Conservation (phyloP, 2,113 vertebrate species). For the Speoplatyrhinus poulsoni region DNA sequence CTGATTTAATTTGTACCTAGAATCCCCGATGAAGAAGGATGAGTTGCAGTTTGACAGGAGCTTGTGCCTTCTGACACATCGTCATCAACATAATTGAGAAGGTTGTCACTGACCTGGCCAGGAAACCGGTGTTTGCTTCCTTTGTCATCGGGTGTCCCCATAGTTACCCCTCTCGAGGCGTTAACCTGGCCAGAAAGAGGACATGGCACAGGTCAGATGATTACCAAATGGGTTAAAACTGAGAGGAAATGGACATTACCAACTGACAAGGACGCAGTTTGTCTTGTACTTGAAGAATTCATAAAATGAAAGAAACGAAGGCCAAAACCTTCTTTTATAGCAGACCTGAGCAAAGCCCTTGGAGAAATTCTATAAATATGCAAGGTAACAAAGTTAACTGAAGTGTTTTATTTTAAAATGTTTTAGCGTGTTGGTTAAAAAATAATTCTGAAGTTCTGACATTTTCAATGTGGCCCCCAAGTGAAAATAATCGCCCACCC, state of each 20-base stretch:
- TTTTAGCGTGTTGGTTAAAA: too few relatives aligned
- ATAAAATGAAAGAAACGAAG: background rate
- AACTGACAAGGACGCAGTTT: background rate
- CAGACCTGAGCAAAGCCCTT: too few relatives aligned
- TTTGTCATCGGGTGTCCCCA: background rate
- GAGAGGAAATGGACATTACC: conserved; percentile 29
- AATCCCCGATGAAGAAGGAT: too few relatives aligned
- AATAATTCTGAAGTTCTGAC: too few relatives aligned
- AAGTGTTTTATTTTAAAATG: too few relatives aligned
- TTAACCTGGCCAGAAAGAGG: conserved; percentile 6
- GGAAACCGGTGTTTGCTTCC: conserved; percentile 34
- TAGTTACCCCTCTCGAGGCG: conserved; percentile 8
- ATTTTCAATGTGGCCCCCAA: too few relatives aligned
- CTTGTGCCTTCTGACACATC: background rate
- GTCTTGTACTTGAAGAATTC: background rate
- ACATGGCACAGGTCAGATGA: conserved; percentile 16
- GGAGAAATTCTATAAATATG: too few relatives aligned
- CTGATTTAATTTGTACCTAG: too few relatives aligned
- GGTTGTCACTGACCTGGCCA: conserved; percentile 13
- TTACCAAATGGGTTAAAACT: conserved; percentile 1
- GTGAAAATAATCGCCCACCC: too few relatives aligned
- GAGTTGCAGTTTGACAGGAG: background rate
- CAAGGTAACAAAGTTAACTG: too few relatives aligned
- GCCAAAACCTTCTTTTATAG: too few relatives aligned
- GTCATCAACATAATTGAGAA: conserved; percentile 9